Percentiles rank a stretch among this genome's conserved stretches.
Conservation (phyloP, 2,888 invertebrate genomes). For the Microplitis deprimator region DNA sequence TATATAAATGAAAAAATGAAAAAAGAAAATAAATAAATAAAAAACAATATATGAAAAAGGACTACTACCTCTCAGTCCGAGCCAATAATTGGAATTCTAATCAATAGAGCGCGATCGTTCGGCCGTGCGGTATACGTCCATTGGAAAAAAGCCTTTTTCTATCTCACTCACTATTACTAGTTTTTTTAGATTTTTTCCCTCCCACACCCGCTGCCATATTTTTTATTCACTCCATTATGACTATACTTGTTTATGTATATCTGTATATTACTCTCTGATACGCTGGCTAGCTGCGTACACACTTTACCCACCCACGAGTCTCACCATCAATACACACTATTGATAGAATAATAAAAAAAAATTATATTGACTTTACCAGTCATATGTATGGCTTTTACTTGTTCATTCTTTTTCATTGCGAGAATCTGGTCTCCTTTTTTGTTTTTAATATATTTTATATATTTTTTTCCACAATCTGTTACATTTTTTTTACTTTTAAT, state of each 20-base stretch:
- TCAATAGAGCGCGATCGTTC: slow-evolving; percentile 64
- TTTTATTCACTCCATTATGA: slow-evolving; percentile 31
- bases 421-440: background rate
- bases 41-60: slow-evolving; percentile 47
- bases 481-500: background rate
- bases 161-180: slow-evolving; percentile 38
- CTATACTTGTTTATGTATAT: slow-evolving; percentile 24
- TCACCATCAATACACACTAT: background rate
- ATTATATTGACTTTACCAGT: slow-evolving; percentile 15
- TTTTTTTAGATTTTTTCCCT: slow-evolving; percentile 38
- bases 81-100: slow-evolving; percentile 68
- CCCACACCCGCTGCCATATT: slow-evolving; percentile 28
- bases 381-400: background rate
- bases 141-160: slow-evolving; percentile 31
- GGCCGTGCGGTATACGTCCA: slow-evolving; percentile 50
- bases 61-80: slow-evolving; percentile 48
- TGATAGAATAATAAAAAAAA: slow-evolving; percentile 18
- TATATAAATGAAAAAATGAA: slow-evolving; percentile 2
- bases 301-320: background rate
- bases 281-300: background rate
- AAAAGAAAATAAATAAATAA: slow-evolving; percentile 41
- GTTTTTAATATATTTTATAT: background rate
- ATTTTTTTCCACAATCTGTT: background rate
- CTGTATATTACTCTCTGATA: background rate
- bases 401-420: background rate